Evolutionary conservation across 2,888 invertebrate genomes (phyloP).

Genomic region (Amblyteles armatorius): DNA sequence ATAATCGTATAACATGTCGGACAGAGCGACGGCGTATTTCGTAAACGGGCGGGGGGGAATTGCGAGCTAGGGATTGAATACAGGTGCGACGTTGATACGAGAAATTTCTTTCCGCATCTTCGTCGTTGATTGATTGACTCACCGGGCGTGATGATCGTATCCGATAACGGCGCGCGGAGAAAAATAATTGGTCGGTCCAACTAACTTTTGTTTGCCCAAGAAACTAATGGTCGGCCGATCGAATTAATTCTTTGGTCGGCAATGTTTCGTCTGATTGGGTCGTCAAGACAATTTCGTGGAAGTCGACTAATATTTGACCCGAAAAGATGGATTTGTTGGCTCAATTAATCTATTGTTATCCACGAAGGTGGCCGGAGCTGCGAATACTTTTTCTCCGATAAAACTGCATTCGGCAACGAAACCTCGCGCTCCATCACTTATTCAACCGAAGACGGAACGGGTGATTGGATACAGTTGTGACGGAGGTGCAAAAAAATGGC

Average conservation of each 20-base stretch:
- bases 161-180: neutral
- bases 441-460: neutral
- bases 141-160: no score
- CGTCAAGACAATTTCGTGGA: neutral
- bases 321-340: neutral
- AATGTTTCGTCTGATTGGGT: neutral
- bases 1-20: constrained; percentile 74
- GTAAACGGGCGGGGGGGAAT: constrained; percentile 3
- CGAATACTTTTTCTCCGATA: no score
- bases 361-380: neutral
- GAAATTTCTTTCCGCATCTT: no score
- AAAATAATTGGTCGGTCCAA: neutral
- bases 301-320: neutral
- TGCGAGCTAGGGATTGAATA: constrained; percentile 20
- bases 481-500: no score
- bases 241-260: neutral
- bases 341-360: neutral
- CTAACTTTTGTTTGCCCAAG: neutral
- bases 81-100: no score
- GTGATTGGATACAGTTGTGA: no score
- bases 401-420: no score
- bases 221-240: neutral
- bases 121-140: neutral
- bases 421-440: neutral
- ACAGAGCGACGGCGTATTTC: constrained; percentile 51